phyloP scores from a whole-genome alignment of 1,140 invertebrate genomes.

The Arctopsyche grandis region DNA sequence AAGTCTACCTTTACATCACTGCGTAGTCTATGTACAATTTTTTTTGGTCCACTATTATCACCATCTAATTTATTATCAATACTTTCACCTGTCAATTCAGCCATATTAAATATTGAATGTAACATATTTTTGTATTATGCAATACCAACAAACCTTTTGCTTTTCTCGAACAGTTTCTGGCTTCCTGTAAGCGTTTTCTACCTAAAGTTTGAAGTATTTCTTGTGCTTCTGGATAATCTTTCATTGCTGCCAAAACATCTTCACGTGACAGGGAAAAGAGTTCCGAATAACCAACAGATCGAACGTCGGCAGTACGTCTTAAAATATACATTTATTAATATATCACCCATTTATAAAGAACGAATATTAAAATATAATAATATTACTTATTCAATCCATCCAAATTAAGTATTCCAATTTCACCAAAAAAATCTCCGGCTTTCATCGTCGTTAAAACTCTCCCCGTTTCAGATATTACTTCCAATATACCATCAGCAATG shows the following conservation, averaged over 20 bases:
- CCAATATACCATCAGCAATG: conserved; percentile 95
- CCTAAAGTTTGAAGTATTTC: conserved; percentile 90
- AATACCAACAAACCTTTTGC: conserved; percentile 53
- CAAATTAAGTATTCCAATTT: conserved; percentile 96
- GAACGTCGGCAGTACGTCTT: conserved; percentile 94
- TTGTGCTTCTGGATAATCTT: conserved; percentile 96
- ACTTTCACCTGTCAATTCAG: conserved; percentile 75
- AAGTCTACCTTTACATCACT: conserved; percentile 79
- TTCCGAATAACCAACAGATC: conserved; percentile 95
- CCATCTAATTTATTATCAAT: conserved; percentile 69
- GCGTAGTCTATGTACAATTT: conserved; percentile 83
- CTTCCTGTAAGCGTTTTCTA: conserved; percentile 88
- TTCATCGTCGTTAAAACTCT: conserved; percentile 95
- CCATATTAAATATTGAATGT: conserved; percentile 28
- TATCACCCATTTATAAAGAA: conserved; percentile 26
- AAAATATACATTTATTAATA: conserved; percentile 50
- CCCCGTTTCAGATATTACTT: conserved; percentile 94
- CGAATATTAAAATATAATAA: conserved; percentile 44
- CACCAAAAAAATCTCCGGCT: conserved; percentile 97
- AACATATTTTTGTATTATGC: conserved; percentile 22
- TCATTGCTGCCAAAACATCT: conserved; percentile 93
- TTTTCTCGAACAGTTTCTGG: conserved; percentile 63
- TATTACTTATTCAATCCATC: conserved; percentile 95
- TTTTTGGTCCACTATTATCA: conserved; percentile 74
- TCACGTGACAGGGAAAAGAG: conserved; percentile 95